phyloP scores from a whole-genome alignment of 2,113 vertebrate genomes.

The Mystacornis crossleyi region DNA sequence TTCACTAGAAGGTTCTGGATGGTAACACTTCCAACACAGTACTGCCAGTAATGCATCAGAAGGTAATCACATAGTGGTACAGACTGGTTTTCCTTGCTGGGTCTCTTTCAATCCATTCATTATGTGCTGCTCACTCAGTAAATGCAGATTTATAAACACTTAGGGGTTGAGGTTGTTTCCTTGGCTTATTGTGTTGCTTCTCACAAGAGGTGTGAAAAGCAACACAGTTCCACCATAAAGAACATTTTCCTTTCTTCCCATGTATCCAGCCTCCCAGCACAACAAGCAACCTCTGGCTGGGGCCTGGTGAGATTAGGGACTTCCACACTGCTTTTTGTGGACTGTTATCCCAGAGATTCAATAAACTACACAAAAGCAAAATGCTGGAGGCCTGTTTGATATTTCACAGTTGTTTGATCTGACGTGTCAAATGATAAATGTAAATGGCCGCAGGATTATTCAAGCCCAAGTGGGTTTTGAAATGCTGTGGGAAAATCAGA shows the following conservation, averaged over 20 bases:
- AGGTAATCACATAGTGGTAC: background rate
- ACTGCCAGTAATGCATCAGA: background rate
- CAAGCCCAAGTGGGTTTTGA: background rate
- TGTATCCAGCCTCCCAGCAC: background rate
- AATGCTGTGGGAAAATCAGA: background rate
- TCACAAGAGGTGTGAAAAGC: slow-evolving; percentile 16
- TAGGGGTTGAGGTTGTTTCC: slow-evolving; percentile 69
- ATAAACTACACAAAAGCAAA: background rate
- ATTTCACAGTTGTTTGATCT: background rate
- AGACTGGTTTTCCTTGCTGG: background rate
- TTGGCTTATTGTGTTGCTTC: slow-evolving; percentile 20
- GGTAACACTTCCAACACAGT: background rate
- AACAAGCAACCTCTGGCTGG: background rate
- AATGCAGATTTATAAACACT: slow-evolving; percentile 18
- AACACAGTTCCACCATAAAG: background rate
- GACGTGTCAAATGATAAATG: background rate
- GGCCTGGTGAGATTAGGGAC: background rate
- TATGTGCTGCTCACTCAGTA: background rate
- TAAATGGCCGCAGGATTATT: background rate
- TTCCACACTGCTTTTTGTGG: background rate
- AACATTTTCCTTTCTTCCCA: background rate
- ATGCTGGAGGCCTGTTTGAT: background rate
- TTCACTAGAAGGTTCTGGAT: background rate
- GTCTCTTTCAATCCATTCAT: background rate
- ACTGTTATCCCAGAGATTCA: background rate